Evolutionary conservation across 1,140 invertebrate species (phyloP).

Genomic region (Cherax quadricarinatus): DNA sequence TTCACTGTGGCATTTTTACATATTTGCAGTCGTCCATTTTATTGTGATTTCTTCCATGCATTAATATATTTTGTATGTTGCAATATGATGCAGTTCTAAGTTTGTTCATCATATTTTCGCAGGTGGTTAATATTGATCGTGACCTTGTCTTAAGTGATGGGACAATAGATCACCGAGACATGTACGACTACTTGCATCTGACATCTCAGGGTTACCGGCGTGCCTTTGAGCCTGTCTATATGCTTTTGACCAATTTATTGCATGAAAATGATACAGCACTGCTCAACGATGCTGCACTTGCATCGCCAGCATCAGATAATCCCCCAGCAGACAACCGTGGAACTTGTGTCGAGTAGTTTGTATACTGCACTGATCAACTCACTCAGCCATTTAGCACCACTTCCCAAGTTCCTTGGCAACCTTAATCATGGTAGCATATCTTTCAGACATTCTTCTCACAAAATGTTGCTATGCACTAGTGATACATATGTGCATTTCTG

Average conservation of each 20-base stretch:
- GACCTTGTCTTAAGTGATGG: conserved; percentile 77
- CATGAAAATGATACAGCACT: conserved; percentile 81
- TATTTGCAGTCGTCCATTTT: too few species aligned
- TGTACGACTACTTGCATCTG: conserved; percentile 79
- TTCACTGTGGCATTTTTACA: too few species aligned
- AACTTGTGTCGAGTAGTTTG: conserved; percentile 31
- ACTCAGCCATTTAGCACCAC: conserved; percentile 18
- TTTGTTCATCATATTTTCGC: not conserved
- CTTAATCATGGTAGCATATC: not conserved
- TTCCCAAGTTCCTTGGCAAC: not conserved
- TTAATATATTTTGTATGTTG: too few species aligned
- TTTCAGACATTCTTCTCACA: not conserved
- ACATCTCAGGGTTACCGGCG: conserved; percentile 26
- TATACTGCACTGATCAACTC: not conserved
- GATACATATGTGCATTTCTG: not conserved
- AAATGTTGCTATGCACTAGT: not conserved
- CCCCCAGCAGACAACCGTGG: conserved; percentile 20
- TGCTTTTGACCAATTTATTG: conserved; percentile 85
- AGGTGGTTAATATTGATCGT: conserved; percentile 75
- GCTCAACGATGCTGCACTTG: conserved; percentile 59
- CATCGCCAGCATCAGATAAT: conserved; percentile 54
- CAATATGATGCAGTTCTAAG: not conserved
- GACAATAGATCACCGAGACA: conserved; percentile 89
- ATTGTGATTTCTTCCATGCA: too few species aligned
- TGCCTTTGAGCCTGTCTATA: conserved; percentile 77